A percentile compares a stretch with the other conserved stretches of the same genome.
These are phyloP conservation scores for Merops nubicus DNA, from an alignment of 2,113 vertebrate genomes.

Conservation along the genomic window DNA sequence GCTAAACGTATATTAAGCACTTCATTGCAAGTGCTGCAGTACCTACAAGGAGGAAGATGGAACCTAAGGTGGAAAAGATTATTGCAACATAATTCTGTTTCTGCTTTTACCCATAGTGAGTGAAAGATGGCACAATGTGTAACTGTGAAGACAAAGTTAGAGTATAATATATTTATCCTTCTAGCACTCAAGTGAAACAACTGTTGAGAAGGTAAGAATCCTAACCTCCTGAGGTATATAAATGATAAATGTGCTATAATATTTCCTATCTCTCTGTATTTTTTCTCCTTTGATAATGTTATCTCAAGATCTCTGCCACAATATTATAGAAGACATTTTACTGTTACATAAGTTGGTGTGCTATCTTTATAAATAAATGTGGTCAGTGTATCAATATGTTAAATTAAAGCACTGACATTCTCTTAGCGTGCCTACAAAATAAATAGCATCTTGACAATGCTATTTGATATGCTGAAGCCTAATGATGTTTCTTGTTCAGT, in stretches of 20 bases:
- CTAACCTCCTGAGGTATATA: constrained; percentile 42
- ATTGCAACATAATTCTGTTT: not conserved
- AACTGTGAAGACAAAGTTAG: constrained; percentile 15
- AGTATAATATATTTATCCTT: constrained; percentile 38
- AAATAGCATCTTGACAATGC: not conserved
- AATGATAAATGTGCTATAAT: constrained; percentile 48
- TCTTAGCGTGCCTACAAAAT: not conserved
- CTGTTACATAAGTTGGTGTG: not conserved
- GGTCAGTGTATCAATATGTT: not conserved
- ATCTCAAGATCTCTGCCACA: not conserved
- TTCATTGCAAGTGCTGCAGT: not conserved
- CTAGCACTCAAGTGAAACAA: constrained; percentile 37
- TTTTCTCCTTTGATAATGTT: not conserved
- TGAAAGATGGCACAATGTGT: constrained; percentile 1
- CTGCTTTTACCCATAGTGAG: not conserved
- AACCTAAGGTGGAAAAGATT: not conserved
- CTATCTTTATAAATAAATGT: constrained; percentile 31
- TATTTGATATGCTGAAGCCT: not conserved
- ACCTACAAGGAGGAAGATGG: not conserved
- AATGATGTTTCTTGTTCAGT: constrained; percentile 45
- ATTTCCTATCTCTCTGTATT: not conserved
- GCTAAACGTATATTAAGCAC: not conserved
- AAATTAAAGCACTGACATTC: constrained; percentile 2
- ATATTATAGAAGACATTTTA: not conserved
- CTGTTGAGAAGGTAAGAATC: constrained; percentile 10